A percentile compares a stretch with the other conserved stretches of the same genome.
Conservation (phyloP, 2,888 invertebrate species). For the Ferrisia virgata region DNA sequence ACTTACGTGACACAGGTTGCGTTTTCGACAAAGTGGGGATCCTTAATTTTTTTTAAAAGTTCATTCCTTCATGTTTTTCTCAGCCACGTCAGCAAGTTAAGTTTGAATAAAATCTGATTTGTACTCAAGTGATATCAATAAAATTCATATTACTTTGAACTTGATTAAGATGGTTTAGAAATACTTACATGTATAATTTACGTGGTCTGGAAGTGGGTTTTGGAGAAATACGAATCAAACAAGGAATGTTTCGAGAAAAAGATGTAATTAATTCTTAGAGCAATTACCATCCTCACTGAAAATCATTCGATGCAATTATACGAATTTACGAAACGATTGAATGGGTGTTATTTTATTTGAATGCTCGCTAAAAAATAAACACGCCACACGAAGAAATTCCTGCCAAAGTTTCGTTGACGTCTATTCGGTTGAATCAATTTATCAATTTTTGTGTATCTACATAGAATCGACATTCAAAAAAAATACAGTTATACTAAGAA, state of each 20-base stretch:
- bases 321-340: neutral
- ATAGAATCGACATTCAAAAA: neutral
- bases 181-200: too few relatives aligned
- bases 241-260: neutral
- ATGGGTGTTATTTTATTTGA: neutral
- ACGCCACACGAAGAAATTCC: neutral
- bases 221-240: neutral
- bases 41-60: too few relatives aligned
- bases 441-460: neutral
- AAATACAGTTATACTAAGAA: neutral
- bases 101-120: too few relatives aligned
- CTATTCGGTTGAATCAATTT: neutral
- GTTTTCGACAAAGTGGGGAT: too few relatives aligned
- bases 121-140: too few relatives aligned
- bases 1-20: neutral
- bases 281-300: neutral
- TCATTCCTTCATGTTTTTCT: too few relatives aligned
- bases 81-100: too few relatives aligned
- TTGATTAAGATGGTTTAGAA: too few relatives aligned
- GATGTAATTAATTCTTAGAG: neutral
- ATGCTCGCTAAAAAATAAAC: neutral
- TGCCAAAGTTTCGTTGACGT: neutral
- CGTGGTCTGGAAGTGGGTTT: too few relatives aligned
- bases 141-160: too few relatives aligned
- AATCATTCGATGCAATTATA: neutral